Base-by-base conservation (phyloP, 2,797 vertebrate species). In the Synanceia verrucosa region DNA sequence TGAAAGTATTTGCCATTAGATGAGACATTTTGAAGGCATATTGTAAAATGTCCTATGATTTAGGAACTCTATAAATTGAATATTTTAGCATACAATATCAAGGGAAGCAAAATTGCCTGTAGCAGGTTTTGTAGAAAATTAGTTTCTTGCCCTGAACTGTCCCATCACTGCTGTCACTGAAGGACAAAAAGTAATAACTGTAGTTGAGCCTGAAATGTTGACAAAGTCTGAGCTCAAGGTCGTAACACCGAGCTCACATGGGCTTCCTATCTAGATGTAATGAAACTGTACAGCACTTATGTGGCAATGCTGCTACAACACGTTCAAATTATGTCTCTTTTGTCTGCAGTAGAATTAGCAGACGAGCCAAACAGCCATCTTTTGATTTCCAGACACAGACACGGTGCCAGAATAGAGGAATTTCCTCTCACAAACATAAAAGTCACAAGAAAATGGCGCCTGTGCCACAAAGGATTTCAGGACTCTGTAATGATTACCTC, bases 181-280 rank as follows among this genome's bases (percentile, higher is more conserved):
- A 69, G 33, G 71, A 78, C 66, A 58, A 76, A 76, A 79, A 83
- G 37, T 70, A 73, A 81, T 69, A 79, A 79, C 46, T 51, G 31
- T 9, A 76, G 58, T 73, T 53, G 36, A 74, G 53, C 19, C 43
- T 1, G 14, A 77, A 88, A 74, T 83, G 79, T 88, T 81, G 9
- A 1, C 24, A 47, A 56, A 62, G 34, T 39, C 26, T 13, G 10
- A 65, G 52, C 67, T 73, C 60, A 60, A 63, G 57, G 51, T 74
- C 76, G 48, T 52, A 83, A 83, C 28, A 52, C n/a, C 47, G 37
- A 75, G 64, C 68, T 57, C 9, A 55, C 48, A 63, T 79, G 70
- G 62, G 79, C 74, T 81, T 74, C 39, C 16, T 37, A 31, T 84
- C 26, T 52, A 84, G 58, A 79, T 78, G 44, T 65, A 73, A 73